Percentiles rank a stretch among this genome's conserved stretches.
These are phyloP conservation scores for Phragmatobia fuliginosa DNA, from an alignment of 2,888 invertebrate genomes.

Conservation along the genomic window DNA sequence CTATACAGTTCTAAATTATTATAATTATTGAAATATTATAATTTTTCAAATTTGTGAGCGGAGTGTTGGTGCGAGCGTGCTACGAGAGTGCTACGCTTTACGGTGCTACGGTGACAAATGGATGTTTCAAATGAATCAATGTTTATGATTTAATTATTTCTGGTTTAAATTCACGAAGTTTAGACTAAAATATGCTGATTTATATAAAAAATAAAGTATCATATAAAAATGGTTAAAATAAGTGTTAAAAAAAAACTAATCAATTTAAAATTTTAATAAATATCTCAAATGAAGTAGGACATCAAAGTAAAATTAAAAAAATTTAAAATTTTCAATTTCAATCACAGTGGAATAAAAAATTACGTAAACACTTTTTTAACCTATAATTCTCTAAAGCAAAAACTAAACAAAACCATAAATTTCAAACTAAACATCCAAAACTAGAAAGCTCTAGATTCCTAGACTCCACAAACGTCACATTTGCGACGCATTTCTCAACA, in stretches of 20 bases:
- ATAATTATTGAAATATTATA: slow-evolving; percentile 27
- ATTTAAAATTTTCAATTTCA: background rate
- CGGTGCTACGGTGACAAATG: slow-evolving; percentile 54
- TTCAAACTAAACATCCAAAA: background rate
- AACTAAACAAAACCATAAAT: slow-evolving; percentile 6
- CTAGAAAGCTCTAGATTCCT: background rate
- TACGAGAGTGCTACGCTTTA: slow-evolving; percentile 67
- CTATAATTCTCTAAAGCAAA: background rate
- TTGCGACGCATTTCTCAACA: slow-evolving; percentile 33
- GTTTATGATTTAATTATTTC: slow-evolving; percentile 10
- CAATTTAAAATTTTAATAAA: background rate
- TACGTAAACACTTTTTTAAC: background rate
- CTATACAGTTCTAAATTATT: slow-evolving; percentile 40
- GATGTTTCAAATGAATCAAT: slow-evolving; percentile 12
- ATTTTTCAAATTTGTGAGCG: slow-evolving; percentile 45
- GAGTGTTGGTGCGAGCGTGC: slow-evolving; percentile 53
- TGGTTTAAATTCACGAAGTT: background rate
- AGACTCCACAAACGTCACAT: slow-evolving; percentile 27
- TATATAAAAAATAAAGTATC: background rate
- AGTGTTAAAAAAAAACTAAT: background rate
- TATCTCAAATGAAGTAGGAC: background rate
- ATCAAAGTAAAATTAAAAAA: background rate
- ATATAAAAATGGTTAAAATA: background rate
- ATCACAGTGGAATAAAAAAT: background rate
- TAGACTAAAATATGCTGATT: background rate